These are phyloP conservation scores for Thinocorus orbignyianus DNA, from an alignment of 2,113 vertebrate species.

Conservation along the genomic window DNA sequence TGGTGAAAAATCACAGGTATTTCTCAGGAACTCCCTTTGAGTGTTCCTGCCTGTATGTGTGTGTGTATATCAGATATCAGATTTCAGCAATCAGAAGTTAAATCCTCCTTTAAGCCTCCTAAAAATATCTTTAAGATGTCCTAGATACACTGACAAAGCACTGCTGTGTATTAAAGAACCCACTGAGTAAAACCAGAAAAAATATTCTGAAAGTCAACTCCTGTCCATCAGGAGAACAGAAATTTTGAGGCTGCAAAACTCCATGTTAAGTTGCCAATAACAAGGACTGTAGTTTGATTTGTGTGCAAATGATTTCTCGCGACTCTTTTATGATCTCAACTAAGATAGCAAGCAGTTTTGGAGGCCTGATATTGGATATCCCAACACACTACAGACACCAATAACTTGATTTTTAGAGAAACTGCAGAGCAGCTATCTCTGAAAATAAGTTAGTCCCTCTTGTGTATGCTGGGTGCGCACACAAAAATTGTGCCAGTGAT, in stretches of 20 bases:
- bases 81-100: neutral
- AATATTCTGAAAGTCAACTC: neutral
- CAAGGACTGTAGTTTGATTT: neutral
- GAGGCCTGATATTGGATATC: neutral
- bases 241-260: neutral
- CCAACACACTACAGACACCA: neutral
- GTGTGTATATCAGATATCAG: neutral
- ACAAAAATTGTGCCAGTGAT: neutral
- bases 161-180: neutral
- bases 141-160: neutral
- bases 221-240: neutral
- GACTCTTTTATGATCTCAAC: neutral
- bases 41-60: neutral
- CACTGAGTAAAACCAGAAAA: neutral
- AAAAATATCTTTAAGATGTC: neutral
- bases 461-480: neutral
- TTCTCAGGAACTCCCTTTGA: neutral
- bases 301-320: neutral
- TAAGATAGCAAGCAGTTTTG: neutral
- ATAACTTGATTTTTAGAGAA: neutral
- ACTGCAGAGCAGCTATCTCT: neutral
- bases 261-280: neutral
- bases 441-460: neutral
- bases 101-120: neutral
- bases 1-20: neutral